Conservation (phyloP, 2,888 invertebrate species). For the Zygothrica quintamaculata region DNA sequence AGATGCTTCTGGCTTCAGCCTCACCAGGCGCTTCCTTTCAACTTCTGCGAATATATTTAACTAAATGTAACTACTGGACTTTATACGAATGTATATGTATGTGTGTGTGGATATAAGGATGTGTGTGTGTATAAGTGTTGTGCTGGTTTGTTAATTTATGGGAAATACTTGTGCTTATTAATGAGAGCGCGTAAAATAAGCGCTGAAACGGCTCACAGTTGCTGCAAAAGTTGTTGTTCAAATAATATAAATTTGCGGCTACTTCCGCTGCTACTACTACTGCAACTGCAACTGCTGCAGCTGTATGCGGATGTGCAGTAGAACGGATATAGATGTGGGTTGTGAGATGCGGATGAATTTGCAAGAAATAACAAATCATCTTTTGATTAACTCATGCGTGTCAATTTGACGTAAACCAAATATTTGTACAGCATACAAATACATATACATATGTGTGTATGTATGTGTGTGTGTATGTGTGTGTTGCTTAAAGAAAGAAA, state of each 20-base stretch:
- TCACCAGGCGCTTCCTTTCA: slow-evolving; percentile 7
- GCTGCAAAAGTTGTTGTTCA: slow-evolving; percentile 16
- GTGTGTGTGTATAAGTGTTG: slow-evolving; percentile 12
- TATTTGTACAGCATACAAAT: slow-evolving; percentile 66
- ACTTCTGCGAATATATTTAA: slow-evolving; percentile 45
- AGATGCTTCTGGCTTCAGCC: slow-evolving; percentile 25
- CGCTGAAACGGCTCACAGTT: slow-evolving; percentile 26
- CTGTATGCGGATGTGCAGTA: slow-evolving; percentile 18
- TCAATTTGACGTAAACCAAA: slow-evolving; percentile 79
- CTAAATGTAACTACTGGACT: slow-evolving; percentile 51
- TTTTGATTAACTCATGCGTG: slow-evolving; percentile 81
- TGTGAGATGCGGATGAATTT: slow-evolving; percentile 69
- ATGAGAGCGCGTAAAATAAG: slow-evolving; percentile 58
- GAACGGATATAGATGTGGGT: not conserved
- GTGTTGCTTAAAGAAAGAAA: slow-evolving; percentile 40
- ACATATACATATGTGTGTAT: slow-evolving; percentile 10
- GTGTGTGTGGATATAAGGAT: slow-evolving; percentile 13
- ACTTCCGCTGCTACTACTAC: slow-evolving; percentile 16
- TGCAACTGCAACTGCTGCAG: slow-evolving; percentile 14
- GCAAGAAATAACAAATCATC: slow-evolving; percentile 79
- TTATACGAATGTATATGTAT: not conserved
- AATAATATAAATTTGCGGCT: slow-evolving; percentile 50
- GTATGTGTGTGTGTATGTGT: not conserved
- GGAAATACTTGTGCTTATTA: slow-evolving; percentile 71
- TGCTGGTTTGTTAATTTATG: slow-evolving; percentile 50